Evolutionary conservation across 2,888 invertebrate genomes (phyloP), one percentile per base, ranked within the genome.

Genomic region (Polia nebulosa): DNA sequence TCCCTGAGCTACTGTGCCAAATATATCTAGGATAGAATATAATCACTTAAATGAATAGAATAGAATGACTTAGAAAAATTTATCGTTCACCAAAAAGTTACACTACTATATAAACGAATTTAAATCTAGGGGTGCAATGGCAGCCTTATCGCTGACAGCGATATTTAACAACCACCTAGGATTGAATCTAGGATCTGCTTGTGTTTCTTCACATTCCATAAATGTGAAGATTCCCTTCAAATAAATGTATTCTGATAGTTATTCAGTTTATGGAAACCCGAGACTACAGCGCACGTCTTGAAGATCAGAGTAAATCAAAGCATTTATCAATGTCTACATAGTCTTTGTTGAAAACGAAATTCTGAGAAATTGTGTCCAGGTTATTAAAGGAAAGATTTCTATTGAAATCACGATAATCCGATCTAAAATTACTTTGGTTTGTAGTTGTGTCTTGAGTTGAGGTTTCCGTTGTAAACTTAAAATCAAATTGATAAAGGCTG

Each of bases 271-370:
- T 73, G 29, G 36, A 69, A 62, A 44, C 5, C 2, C 3, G 11
- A 41, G 39, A 74, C 41, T 27, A 22, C 7, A 27, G n/a, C 52
- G 25, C 13, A 39, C 52, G 45, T 39, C 39, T 39, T 0, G 13
- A 47, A 74, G 75, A 53, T 49, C 66, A 74, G 32, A 41, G 27
- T 47, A 75, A 75, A 74, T 53, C 70, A 55, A 53, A 47, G 47
- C 55, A 57, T 56, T 77, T 57, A 56, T 71, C 44, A 71, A 63
- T 62, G 56, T 65, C 70, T 47, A 7, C 11, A 11, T 36, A 66
- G 32, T 60, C 47, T 58, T 61, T 56, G 51, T 56, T 39, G 45
- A 55, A 56, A 62, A 36, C 20, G 44, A 32, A 39, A 36, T 52
- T 36, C 62, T 61, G 8, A 17, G 36, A 72, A 52, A 61, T 61